Evolutionary conservation across 2,113 vertebrate genomes (phyloP).

Genomic region (Pachypanchax playfairii): DNA sequence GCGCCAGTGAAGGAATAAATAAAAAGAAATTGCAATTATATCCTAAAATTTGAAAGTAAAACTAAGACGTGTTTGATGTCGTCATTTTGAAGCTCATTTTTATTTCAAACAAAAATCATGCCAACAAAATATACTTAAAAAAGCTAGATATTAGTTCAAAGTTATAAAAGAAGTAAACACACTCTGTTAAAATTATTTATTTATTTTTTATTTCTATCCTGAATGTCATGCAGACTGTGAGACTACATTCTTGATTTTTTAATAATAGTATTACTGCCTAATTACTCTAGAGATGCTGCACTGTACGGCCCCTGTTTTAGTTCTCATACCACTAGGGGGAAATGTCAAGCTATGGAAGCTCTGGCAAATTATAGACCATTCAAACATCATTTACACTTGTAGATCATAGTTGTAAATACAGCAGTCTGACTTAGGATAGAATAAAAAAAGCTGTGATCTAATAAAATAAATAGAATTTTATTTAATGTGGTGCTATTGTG

Average conservation of each 20-base stretch:
- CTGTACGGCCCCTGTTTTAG: slow-evolving; percentile 22
- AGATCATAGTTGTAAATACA: slow-evolving; percentile 16
- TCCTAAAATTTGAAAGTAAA: no score
- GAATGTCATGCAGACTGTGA: neutral
- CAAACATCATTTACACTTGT: slow-evolving; percentile 32
- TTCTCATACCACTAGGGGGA: slow-evolving; percentile 75
- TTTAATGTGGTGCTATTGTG: slow-evolving; percentile 12
- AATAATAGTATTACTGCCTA: neutral
- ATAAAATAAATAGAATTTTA: slow-evolving; percentile 36
- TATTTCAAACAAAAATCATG: no score
- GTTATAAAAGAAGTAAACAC: no score
- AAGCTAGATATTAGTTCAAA: neutral
- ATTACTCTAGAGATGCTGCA: slow-evolving; percentile 6
- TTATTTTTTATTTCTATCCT: slow-evolving; percentile 13
- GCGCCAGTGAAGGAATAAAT: no score
- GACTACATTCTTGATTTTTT: neutral
- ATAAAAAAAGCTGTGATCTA: slow-evolving; percentile 29
- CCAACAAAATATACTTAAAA: no score
- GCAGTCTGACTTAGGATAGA: slow-evolving; percentile 2
- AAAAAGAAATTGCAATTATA: no score
- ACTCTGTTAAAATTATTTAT: neutral
- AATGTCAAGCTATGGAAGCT: slow-evolving; percentile 64
- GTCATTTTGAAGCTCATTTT: no score
- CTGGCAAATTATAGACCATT: slow-evolving; percentile 12
- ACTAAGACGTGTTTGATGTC: no score